These are phyloP conservation scores for Gallinago paraguaiae DNA, from an alignment of 2,113 vertebrate genomes.

Conservation along the genomic window DNA sequence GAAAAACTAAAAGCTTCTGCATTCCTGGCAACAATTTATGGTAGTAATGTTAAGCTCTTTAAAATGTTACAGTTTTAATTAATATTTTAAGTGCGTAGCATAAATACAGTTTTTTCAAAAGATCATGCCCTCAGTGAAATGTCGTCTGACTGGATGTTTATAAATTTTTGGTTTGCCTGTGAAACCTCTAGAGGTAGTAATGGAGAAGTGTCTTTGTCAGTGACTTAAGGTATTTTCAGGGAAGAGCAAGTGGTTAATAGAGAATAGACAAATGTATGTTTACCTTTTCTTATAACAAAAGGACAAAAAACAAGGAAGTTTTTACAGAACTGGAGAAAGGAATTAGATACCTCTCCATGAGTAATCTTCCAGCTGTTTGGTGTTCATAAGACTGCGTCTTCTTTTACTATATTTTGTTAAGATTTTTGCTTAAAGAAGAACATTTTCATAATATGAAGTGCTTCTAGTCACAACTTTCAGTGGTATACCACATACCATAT, in stretches of 20 bases:
- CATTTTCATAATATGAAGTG: neutral
- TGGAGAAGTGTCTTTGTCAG: accelerated
- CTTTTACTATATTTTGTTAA: neutral
- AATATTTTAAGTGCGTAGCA: neutral
- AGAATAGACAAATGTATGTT: no score
- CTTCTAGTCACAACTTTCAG: neutral
- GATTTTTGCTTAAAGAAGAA: neutral
- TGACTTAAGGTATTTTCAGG: neutral
- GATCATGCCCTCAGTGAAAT: neutral
- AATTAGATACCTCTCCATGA: neutral
- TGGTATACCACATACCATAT: neutral
- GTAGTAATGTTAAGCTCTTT: neutral
- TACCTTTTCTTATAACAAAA: no score
- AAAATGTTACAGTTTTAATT: neutral
- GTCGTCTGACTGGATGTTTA: neutral
- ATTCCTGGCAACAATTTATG: neutral
- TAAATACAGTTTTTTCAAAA: neutral
- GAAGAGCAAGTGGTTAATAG: neutral
- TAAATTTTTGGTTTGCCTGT: neutral
- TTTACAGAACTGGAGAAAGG: neutral
- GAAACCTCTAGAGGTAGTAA: neutral
- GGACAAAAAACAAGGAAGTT: no score
- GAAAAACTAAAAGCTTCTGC: neutral
- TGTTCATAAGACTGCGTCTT: neutral
- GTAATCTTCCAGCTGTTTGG: neutral